A percentile compares a stretch with the other conserved stretches of the same genome.
phyloP scores from a whole-genome alignment of 2,888 invertebrate species.

The Epirrhoe tristata region DNA sequence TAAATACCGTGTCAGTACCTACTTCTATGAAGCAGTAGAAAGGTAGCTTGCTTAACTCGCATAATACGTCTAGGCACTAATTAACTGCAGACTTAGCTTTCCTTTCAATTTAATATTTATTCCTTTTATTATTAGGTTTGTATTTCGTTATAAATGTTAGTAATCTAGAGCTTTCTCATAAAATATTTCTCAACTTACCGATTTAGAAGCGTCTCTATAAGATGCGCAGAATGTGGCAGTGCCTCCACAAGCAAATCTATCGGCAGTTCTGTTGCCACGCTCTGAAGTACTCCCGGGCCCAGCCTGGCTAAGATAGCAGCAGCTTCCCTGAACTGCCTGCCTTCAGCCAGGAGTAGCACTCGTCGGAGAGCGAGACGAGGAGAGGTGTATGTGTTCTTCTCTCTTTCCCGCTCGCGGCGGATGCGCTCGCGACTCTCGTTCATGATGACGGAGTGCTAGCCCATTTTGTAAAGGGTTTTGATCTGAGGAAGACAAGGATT shows the following conservation, averaged over 20 bases:
- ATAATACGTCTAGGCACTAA: too few species aligned
- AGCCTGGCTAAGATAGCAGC: slow-evolving; percentile 93
- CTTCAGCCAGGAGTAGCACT: slow-evolving; percentile 93
- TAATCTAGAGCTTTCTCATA: neutral
- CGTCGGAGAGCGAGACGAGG: slow-evolving; percentile 88
- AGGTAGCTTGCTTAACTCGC: too few species aligned
- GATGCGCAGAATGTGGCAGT: slow-evolving; percentile 93
- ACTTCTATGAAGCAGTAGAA: too few species aligned
- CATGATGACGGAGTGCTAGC: slow-evolving; percentile 79
- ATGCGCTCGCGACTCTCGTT: slow-evolving; percentile 90
- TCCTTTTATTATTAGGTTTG: too few species aligned
- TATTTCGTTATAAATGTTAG: too few species aligned
- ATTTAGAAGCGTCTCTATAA: slow-evolving; percentile 93
- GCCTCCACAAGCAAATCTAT: slow-evolving; percentile 95
- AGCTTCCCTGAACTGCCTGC: slow-evolving; percentile 95
- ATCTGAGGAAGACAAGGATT: slow-evolving; percentile 30
- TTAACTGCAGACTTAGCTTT: too few species aligned
- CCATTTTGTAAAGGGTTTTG: slow-evolving; percentile 54
- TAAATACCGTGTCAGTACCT: too few species aligned
- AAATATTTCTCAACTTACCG: slow-evolving; percentile 75
- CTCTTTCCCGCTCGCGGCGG: slow-evolving; percentile 86
- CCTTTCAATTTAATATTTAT: too few species aligned
- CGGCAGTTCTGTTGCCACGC: slow-evolving; percentile 91
- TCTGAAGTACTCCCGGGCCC: slow-evolving; percentile 91
- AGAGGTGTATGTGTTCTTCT: slow-evolving; percentile 87